Percentiles rank a stretch among this genome's conserved stretches.
Evolutionary conservation across 2,888 invertebrate genomes (phyloP).

Genomic region (Spilosoma lubricipeda): DNA sequence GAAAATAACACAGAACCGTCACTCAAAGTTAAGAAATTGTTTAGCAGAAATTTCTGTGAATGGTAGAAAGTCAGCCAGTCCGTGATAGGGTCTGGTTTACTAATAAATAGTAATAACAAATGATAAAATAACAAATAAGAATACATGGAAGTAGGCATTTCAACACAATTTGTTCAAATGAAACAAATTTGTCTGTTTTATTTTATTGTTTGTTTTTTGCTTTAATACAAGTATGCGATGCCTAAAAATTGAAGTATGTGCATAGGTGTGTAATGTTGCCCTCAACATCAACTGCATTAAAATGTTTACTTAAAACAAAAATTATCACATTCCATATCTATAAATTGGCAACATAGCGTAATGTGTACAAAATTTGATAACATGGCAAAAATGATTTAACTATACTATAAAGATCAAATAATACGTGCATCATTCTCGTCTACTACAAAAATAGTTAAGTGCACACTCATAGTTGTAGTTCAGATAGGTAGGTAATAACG

Average conservation of each 20-base stretch:
- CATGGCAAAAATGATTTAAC: background rate
- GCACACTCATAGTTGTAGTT: background rate
- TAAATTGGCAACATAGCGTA: background rate
- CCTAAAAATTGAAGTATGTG: background rate
- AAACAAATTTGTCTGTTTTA: background rate
- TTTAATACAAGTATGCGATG: background rate
- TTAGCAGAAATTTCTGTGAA: background rate
- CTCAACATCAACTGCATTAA: background rate
- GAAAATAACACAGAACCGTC: too few species aligned
- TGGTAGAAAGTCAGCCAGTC: background rate
- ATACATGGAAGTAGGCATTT: background rate
- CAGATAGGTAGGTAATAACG: background rate
- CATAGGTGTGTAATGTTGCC: background rate
- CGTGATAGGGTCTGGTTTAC: background rate
- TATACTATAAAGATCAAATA: background rate
- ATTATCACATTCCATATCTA: background rate
- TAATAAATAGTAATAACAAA: background rate
- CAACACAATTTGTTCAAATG: background rate
- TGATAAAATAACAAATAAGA: background rate
- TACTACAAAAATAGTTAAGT: background rate
- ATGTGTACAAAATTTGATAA: background rate
- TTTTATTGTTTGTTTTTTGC: background rate
- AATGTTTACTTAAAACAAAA: background rate
- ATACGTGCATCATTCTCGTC: background rate
- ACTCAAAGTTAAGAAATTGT: background rate